phyloP scores from a whole-genome alignment of 2,113 vertebrate genomes.

The Uria aalge region DNA sequence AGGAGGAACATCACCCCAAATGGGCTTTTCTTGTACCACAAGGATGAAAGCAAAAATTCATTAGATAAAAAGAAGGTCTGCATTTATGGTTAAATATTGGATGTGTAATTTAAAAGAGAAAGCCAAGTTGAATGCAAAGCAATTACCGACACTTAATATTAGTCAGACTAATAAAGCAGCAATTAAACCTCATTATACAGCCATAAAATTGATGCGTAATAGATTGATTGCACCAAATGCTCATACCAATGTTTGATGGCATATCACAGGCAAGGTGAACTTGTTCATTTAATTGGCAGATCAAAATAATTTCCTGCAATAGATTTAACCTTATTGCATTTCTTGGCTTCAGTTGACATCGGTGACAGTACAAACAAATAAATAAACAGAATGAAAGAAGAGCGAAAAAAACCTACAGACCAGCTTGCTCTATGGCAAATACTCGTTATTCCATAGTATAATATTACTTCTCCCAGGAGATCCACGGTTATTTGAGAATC shows the following conservation, averaged over 20 bases:
- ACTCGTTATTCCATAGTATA: slow-evolving; percentile 30
- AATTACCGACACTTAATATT: slow-evolving; percentile 82
- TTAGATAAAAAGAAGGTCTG: slow-evolving; percentile 60
- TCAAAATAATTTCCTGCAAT: slow-evolving; percentile 32
- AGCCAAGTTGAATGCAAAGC: slow-evolving; percentile 74
- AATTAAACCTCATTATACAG: slow-evolving; percentile 82
- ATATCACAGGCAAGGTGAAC: slow-evolving; percentile 60
- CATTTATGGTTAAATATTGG: slow-evolving; percentile 71
- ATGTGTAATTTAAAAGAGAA: slow-evolving; percentile 76
- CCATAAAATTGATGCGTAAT: slow-evolving; percentile 79
- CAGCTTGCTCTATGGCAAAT: slow-evolving; percentile 13
- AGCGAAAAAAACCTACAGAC: background rate
- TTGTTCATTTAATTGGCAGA: slow-evolving; percentile 38
- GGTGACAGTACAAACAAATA: slow-evolving; percentile 40
- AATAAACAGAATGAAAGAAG: slow-evolving; percentile 24
- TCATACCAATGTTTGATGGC: slow-evolving; percentile 61
- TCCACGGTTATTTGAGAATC: slow-evolving; percentile 61
- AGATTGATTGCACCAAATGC: slow-evolving; percentile 76
- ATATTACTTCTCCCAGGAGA: slow-evolving; percentile 53
- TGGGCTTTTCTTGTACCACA: background rate
- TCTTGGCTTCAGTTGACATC: slow-evolving; percentile 29
- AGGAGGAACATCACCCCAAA: slow-evolving; percentile 43
- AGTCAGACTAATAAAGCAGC: slow-evolving; percentile 80
- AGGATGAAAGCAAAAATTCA: slow-evolving; percentile 43
- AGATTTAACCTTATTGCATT: slow-evolving; percentile 40